Conservation (phyloP, 1,140 invertebrate genomes). For the Panagrolaimus sp. region DNA sequence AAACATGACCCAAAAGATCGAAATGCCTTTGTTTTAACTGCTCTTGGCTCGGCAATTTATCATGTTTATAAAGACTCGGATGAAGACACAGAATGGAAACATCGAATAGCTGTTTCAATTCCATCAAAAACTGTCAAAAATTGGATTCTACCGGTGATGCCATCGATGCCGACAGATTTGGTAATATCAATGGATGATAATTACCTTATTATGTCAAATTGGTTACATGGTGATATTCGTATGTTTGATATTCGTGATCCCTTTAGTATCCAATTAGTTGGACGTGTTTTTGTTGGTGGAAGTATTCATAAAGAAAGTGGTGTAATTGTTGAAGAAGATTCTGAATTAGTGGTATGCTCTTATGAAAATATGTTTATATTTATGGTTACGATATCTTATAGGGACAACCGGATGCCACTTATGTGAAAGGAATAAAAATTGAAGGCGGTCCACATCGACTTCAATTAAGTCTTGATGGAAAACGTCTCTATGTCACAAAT, state of each 20-base stretch:
- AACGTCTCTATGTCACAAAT: conserved; percentile 82
- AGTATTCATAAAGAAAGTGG: conserved; percentile 69
- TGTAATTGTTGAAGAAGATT: conserved; percentile 72
- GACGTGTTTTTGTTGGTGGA: conserved; percentile 78
- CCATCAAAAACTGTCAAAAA: conserved; percentile 67
- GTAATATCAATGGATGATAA: conserved; percentile 87
- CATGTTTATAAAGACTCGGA: conserved; percentile 63
- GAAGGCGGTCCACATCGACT: conserved; percentile 88
- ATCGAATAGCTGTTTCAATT: conserved; percentile 75
- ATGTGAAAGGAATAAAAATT: conserved; percentile 73
- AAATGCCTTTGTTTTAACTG: conserved; percentile 78
- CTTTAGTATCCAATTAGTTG: conserved; percentile 73
- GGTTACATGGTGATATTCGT: conserved; percentile 84
- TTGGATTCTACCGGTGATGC: conserved; percentile 68
- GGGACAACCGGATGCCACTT: conserved; percentile 69
- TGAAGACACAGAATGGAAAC: conserved; percentile 63
- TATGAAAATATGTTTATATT: too few species aligned
- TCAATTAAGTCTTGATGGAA: conserved; percentile 88
- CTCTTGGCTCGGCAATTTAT: conserved; percentile 71
- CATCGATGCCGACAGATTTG: conserved; percentile 84
- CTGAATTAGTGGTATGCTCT: conserved; percentile 66
- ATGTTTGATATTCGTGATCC: conserved; percentile 87
- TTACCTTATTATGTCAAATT: conserved; percentile 83
- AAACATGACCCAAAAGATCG: conserved; percentile 78
- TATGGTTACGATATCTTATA: too few species aligned